Base-by-base conservation (phyloP, 2,113 vertebrate genomes). In the Callipepla californica region DNA sequence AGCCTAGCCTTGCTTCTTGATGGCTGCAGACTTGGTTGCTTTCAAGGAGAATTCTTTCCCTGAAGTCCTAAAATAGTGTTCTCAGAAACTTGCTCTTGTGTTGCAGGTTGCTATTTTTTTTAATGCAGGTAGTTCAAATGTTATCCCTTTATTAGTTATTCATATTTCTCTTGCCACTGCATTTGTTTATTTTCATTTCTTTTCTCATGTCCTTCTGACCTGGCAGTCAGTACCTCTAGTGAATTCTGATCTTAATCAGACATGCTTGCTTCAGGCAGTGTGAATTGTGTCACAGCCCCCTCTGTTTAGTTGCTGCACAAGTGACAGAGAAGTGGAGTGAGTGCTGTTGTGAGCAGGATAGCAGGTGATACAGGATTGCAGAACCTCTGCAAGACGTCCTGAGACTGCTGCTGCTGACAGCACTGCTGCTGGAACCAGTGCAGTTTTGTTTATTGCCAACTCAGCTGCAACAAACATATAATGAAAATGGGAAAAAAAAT, bases 391-490 rank as follows among this genome's bases (percentile, higher is more conserved):
- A 25, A 17, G 2, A 2, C 2, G 3, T 40, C 8, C 36, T 11
- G 17, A 51, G 12, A 25, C 34, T 61, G 22, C 36, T 73, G 1
- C 30, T 65, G 32, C 8, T 18, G 58, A 3, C 36, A 65, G 19
- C 22, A 22, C 10, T 85, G 86, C 34, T 77, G 6, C 58, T 81
- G 58, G 34, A 70, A 30, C 2, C 6, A 30, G 10, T 11, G 4
- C 3, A 25, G 6, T 4, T 80, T 4, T 80, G 14, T 3, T 75
- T 65, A 30, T n/a, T 87, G 14, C 19, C 13, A 72, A 61, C 2
- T 11, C n/a, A 44, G 38, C 6, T 25, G 61, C 1, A 38, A 40
- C 45, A 63, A 40, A 25, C 3, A 6, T 1, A 1, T 15, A 4
- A 17, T 18, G 6, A 16, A 68, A 80, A 58, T 2, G 5, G 44